A percentile compares a stretch with the other conserved stretches of the same genome.
These are phyloP conservation scores for Chirona hameri DNA, from an alignment of 2,888 invertebrate species.

Conservation along the genomic window DNA sequence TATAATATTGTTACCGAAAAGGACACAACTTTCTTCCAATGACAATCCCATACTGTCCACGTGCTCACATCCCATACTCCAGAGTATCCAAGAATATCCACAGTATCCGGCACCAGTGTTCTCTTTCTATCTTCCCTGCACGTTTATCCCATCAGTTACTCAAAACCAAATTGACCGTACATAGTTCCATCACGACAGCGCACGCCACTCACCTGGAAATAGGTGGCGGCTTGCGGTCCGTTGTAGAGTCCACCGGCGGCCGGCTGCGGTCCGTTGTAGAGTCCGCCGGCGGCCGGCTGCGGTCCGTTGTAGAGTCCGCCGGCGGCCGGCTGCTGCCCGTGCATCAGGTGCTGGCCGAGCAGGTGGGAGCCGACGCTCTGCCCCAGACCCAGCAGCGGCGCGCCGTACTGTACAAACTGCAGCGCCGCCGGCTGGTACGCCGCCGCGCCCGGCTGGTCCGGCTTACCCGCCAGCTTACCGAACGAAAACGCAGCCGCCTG, in stretches of 20 bases:
- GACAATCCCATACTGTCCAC: too few relatives aligned
- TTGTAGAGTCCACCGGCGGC: background rate
- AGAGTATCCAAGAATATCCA: too few relatives aligned
- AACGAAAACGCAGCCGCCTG: background rate
- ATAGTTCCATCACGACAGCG: too few relatives aligned
- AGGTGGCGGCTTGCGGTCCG: background rate
- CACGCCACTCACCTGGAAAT: background rate
- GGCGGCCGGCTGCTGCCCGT: conserved; percentile 8
- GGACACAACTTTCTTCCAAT: too few relatives aligned
- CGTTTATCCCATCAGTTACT: too few relatives aligned
- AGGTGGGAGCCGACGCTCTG: conserved; percentile 38
- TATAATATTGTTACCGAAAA: too few relatives aligned
- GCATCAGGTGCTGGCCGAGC: conserved; percentile 34
- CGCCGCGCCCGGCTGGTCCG: background rate
- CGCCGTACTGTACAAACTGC: conserved; percentile 37
- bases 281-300: background rate
- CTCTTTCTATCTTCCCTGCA: too few relatives aligned
- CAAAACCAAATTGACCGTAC: too few relatives aligned
- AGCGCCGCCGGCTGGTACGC: conserved; percentile 37
- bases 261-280: background rate
- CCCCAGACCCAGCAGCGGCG: conserved; percentile 33
- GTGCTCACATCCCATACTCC: too few relatives aligned
- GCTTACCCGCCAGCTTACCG: background rate
- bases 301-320: background rate
- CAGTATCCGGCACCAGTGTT: too few relatives aligned